Base-by-base conservation (phyloP, 1,140 invertebrate genomes). In the Drosophila nasuta region DNA sequence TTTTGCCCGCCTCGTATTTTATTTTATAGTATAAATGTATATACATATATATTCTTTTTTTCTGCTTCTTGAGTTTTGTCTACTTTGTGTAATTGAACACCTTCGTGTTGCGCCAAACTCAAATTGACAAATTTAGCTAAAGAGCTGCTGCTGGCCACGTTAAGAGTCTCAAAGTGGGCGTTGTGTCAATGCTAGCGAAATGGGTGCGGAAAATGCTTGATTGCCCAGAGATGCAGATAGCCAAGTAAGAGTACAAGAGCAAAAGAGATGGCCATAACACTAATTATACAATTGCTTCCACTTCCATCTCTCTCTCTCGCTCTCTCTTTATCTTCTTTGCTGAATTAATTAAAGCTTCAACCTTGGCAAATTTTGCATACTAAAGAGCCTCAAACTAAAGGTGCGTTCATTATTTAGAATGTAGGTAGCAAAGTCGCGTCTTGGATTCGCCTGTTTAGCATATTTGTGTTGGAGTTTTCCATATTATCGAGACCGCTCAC, bases 271-370 rank as follows among this genome's bases (percentile, higher is more conserved):
- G 67, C 11, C 11, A 38, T 51, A 62, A 15, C 74, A 76, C 69
- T 76, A 76, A 76, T 76, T 76, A 76, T 76, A 76, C 74, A 76
- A 76, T 76, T 76, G 74, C 74, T 72, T 46, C 30, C 30, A 33
- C 30, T 33, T 8, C 30, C 5, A 5, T 33, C 30, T 8, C 30
- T 8, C 13, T 13, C 13, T 13, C 13, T 13, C 13, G 13, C 13
- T 13, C 13, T 13, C 56, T 11, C 38, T n/a, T 11, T 20, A 10
- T 8, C 28, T 8, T 33, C 46, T 35, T 15, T 11, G 33, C 30
- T 64, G 73, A 58, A 70, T 76, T 76, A 76, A 76, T 76, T 76
- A 76, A 60, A 60, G 69, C 60, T 38, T 13, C 74, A 76, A 57
- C 74, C 74, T 76, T 76, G 74, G 62, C 13, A 66, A 76, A 76